Evolutionary conservation across 2,888 invertebrate genomes (phyloP), one percentile per base, ranked within the genome.

Genomic region (Nephrocerus scutellatus): DNA sequence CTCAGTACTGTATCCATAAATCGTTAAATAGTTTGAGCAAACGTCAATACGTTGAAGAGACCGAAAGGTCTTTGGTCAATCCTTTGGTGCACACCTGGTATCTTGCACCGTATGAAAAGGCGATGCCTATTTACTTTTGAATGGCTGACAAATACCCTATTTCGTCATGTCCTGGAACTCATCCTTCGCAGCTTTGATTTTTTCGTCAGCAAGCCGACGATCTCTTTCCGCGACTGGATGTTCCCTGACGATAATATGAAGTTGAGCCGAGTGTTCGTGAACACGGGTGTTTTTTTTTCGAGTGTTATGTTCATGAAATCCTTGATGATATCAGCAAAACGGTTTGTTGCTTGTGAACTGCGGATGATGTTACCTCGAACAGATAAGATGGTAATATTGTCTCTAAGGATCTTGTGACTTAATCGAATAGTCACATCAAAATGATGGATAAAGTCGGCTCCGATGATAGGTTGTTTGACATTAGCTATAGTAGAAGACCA

Each of bases 71-170:
- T 43, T 42, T n/a, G 39, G 32, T 15, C 10, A 18, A 23, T 38
- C 38, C 18, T 35, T 35, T 7, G 19, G 15, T 18, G 33, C 41
- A 5, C n/a, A n/a, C 50, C 49, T 4, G 44, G 30, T 33, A 50
- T 47, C 59, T 10, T 44, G 31, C 2, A 50, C 53, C 41, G 59
- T 30, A 33, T 59, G 56, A 1, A 70, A 48, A 3, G 63, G 68
- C 31, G 56, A 61, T 0, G 64, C 54, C 66, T 62, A 68, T 2
- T 51, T 45, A 25, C 63, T 62, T 7, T 55, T 55, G 0, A 66
- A 67, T 0, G 64, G 68, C 6, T 63, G 49, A 25, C 63, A 62
- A 6, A 68, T 61, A 0, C 66, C 68, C 18, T 53, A 44, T 15
- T 66, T 52, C 19, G 38, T 20, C 34, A 39, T 21, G 6, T 16